Evolutionary conservation across 2,113 vertebrate genomes (phyloP).

Genomic region (Pelecanus crispus): DNA sequence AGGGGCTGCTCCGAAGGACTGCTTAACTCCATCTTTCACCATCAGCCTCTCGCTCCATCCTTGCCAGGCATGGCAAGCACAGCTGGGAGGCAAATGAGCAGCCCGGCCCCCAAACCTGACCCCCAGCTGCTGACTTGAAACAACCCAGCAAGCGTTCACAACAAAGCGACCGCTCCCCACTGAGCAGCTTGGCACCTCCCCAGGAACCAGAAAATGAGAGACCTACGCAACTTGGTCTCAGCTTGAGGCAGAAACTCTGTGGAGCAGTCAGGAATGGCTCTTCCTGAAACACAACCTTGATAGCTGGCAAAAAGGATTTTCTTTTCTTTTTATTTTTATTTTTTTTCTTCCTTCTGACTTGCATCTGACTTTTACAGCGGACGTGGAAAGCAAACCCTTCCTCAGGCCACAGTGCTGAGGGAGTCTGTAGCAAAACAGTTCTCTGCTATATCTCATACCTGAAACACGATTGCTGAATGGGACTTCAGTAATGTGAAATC

Average conservation of each 20-base stretch:
- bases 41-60: not conserved
- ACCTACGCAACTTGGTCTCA: fast-evolving
- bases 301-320: not conserved
- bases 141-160: not conserved
- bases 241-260: not conserved
- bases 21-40: not conserved
- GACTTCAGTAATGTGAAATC: not conserved
- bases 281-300: not conserved
- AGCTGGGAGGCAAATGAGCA: not conserved
- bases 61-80: not conserved
- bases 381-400: not conserved
- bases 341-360: not conserved
- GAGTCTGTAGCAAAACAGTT: not conserved
- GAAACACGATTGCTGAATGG: not conserved
- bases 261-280: not conserved
- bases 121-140: not conserved
- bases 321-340: not conserved
- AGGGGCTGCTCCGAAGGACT: not conserved
- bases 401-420: not conserved
- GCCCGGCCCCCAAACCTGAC: not conserved
- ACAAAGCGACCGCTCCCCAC: not conserved
- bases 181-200: not conserved
- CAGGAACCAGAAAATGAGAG: not conserved
- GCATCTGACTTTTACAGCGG: not conserved
- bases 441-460: not conserved